phyloP scores from a whole-genome alignment of 2,113 vertebrate species.

The Macroglossus sobrinus region DNA sequence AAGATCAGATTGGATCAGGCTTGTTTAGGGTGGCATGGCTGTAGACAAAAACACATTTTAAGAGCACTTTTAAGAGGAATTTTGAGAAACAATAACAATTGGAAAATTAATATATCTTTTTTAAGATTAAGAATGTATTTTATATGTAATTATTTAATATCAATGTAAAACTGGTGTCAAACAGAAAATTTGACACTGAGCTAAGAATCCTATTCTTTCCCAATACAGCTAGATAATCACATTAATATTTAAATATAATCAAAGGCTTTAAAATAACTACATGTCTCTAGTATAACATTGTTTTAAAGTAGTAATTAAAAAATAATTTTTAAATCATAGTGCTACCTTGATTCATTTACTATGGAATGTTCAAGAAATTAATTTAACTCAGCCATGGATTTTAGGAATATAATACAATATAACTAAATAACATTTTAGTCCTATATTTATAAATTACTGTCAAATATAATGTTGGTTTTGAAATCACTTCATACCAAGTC shows the following conservation, averaged over 20 bases:
- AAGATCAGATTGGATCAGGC: too few relatives aligned
- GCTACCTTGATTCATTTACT: not conserved
- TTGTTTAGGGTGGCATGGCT: too few relatives aligned
- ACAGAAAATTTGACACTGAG: slow-evolving; percentile 59
- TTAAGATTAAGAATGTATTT: slow-evolving; percentile 63
- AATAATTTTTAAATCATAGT: not conserved
- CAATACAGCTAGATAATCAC: not conserved
- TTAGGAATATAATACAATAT: not conserved
- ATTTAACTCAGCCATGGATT: not conserved
- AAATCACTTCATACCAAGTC: not conserved
- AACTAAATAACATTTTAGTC: not conserved
- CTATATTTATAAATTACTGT: slow-evolving; percentile 15
- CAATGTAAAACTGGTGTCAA: slow-evolving; percentile 14
- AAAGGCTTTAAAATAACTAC: not conserved
- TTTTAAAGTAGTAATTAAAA: not conserved
- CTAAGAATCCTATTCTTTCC: slow-evolving; percentile 48
- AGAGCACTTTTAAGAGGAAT: not conserved
- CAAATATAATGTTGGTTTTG: not conserved
- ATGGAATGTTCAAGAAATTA: not conserved
- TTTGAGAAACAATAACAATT: slow-evolving; percentile 61
- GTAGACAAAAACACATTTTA: too few relatives aligned
- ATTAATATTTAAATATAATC: slow-evolving; percentile 59
- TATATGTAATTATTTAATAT: slow-evolving; percentile 63
- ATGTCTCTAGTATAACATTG: not conserved
- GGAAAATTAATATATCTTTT: slow-evolving; percentile 64